phyloP scores from a whole-genome alignment of 2,888 invertebrate species.

The Myopa testacea region DNA sequence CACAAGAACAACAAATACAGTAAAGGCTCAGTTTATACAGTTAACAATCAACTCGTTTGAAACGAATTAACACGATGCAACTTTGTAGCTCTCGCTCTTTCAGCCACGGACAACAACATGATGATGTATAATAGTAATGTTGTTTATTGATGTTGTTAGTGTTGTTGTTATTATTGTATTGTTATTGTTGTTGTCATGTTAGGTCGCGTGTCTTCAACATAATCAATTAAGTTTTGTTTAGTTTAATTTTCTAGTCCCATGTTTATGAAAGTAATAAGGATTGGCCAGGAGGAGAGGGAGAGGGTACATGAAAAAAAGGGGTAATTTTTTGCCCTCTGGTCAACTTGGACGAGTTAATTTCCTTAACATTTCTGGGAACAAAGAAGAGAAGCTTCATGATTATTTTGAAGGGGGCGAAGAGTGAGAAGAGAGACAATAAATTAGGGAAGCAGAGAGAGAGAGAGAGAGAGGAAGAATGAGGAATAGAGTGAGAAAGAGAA shows the following conservation, averaged over 20 bases:
- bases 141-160: neutral
- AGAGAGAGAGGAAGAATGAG: too few relatives aligned
- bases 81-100: neutral
- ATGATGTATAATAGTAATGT: neutral
- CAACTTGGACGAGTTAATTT: neutral
- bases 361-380: neutral
- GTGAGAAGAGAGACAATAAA: too few relatives aligned
- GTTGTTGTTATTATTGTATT: neutral
- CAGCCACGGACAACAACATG: neutral
- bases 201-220: constrained; percentile 1
- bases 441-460: too few relatives aligned
- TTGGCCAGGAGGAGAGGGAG: too few relatives aligned
- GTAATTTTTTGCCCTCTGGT: neutral
- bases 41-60: neutral
- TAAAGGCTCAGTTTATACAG: neutral
- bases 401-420: neutral
- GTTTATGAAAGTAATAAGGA: neutral
- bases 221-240: constrained; percentile 6
- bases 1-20: too few relatives aligned
- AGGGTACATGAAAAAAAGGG: neutral
- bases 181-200: neutral
- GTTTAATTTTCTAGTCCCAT: neutral
- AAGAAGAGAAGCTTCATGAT: neutral
- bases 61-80: neutral
- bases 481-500: too few relatives aligned